phyloP scores from a whole-genome alignment of 1,140 invertebrate genomes.

The Camponotus floridanus region DNA sequence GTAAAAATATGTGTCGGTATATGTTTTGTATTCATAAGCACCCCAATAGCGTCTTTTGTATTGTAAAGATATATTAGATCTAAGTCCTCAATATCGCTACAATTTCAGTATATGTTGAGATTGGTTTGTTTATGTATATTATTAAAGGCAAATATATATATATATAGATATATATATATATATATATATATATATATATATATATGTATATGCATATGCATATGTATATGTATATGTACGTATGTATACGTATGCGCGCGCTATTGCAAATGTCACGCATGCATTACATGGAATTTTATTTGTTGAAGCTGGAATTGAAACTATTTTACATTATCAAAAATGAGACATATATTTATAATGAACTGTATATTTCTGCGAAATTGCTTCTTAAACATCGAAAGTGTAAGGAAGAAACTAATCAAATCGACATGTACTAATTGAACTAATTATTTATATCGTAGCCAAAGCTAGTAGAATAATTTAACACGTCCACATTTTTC shows the following conservation, averaged over 20 bases:
- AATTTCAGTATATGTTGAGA: slow-evolving; percentile 47
- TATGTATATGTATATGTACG: background rate
- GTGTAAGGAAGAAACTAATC: background rate
- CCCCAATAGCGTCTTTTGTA: slow-evolving; percentile 54
- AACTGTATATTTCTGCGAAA: slow-evolving; percentile 5
- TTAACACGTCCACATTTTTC: slow-evolving; percentile 42
- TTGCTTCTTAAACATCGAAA: slow-evolving; percentile 39
- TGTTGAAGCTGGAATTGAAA: slow-evolving; percentile 16
- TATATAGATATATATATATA: background rate
- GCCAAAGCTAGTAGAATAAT: slow-evolving; percentile 53
- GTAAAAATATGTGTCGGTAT: slow-evolving; percentile 63
- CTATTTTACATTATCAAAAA: background rate
- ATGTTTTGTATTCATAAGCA: slow-evolving; percentile 69
- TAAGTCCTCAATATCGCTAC: slow-evolving; percentile 47
- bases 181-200: background rate
- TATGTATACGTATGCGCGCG: background rate
- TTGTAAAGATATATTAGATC: slow-evolving; percentile 60
- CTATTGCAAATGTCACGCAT: background rate
- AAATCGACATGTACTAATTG: slow-evolving; percentile 7
- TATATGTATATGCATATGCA: background rate
- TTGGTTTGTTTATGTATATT: slow-evolving; percentile 55
- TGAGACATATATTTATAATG: slow-evolving; percentile 18
- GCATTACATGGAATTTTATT: slow-evolving; percentile 28
- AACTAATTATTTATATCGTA: slow-evolving; percentile 45
- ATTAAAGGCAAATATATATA: slow-evolving; percentile 42